These are phyloP conservation scores for Ophioderma brevispina DNA, from an alignment of 35 echinoderm and acorn worm species.

Conservation along the genomic window DNA sequence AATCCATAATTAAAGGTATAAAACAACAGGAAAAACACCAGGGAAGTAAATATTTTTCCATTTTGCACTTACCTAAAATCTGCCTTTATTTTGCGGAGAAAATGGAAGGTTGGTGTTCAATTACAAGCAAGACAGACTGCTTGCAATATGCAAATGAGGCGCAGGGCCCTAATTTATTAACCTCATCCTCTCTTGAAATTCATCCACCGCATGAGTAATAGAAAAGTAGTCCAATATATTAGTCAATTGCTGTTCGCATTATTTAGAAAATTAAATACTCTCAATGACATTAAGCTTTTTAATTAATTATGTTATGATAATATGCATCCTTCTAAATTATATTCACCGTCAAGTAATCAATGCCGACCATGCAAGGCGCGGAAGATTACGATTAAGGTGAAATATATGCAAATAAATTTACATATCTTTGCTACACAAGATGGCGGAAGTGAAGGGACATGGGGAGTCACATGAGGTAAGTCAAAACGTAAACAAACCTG, in stretches of 20 bases:
- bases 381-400: background rate
- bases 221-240: background rate
- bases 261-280: no score
- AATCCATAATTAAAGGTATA: background rate
- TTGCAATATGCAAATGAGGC: background rate
- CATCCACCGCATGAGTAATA: slow-evolving; percentile 9
- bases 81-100: slow-evolving; percentile 23
- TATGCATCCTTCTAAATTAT: background rate
- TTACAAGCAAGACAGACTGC: slow-evolving; percentile 42
- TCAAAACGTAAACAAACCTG: slow-evolving; percentile 5
- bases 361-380: background rate
- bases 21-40: slow-evolving; percentile 15
- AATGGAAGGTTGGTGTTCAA: slow-evolving; percentile 44
- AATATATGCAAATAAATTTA: slow-evolving; percentile 8
- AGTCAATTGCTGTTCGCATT: background rate
- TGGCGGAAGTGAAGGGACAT: background rate
- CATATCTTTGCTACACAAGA: slow-evolving; percentile 5
- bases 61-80: slow-evolving; percentile 36
- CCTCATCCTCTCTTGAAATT: slow-evolving; percentile 1
- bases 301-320: background rate
- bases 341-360: background rate
- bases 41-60: background rate
- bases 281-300: no score
- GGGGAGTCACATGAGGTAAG: background rate
- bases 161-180: slow-evolving; percentile 9